Conservation (phyloP, 2,888 invertebrate genomes). For the Hipparchia sbordonii region DNA sequence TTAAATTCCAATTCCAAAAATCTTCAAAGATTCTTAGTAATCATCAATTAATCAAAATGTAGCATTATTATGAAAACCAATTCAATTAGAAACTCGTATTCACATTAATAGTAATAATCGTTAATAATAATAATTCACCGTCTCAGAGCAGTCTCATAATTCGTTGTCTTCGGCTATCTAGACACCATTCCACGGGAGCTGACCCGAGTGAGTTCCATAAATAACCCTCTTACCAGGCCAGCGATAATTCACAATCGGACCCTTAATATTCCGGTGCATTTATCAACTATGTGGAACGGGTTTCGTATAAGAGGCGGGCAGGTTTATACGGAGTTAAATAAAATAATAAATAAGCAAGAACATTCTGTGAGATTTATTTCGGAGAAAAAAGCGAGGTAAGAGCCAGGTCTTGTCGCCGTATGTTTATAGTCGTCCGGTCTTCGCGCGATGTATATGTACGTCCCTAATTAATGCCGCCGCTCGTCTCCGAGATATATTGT, state of each 20-base stretch:
- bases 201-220: constrained; percentile 61
- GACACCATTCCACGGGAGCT: constrained; percentile 43
- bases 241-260: constrained; percentile 71
- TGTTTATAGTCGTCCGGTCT: constrained; percentile 72
- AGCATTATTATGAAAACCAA: constrained; percentile 1
- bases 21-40: neutral
- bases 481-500: constrained; percentile 62
- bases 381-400: constrained; percentile 73
- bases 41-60: neutral
- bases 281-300: constrained; percentile 77
- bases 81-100: constrained; percentile 17
- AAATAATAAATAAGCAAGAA: constrained; percentile 79
- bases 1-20: neutral
- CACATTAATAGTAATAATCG: constrained; percentile 21
- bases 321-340: constrained; percentile 69
- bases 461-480: constrained; percentile 74
- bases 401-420: constrained; percentile 73
- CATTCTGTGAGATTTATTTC: constrained; percentile 80
- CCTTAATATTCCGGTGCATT: constrained; percentile 72
- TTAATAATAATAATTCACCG: constrained; percentile 29
- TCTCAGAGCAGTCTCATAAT: constrained; percentile 33
- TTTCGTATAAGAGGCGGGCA: constrained; percentile 73
- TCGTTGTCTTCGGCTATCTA: constrained; percentile 34
- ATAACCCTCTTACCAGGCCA: constrained; percentile 73
- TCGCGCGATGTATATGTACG: constrained; percentile 63